These are phyloP conservation scores for Cancer borealis DNA, from an alignment of 2,888 invertebrate genomes.

Conservation along the genomic window DNA sequence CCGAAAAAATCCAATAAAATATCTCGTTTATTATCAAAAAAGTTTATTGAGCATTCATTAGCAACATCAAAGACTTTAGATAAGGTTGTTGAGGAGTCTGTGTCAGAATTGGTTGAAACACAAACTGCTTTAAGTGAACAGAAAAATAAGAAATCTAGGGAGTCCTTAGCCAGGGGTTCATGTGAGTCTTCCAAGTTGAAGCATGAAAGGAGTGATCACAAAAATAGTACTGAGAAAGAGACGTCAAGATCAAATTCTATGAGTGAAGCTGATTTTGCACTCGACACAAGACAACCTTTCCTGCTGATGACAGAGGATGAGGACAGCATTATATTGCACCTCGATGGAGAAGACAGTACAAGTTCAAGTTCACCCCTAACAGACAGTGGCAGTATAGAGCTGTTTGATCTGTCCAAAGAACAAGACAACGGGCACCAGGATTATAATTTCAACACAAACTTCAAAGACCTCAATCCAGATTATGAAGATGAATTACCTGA, in stretches of 20 bases:
- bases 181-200: neutral
- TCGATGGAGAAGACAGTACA: slow-evolving; percentile 61
- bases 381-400: slow-evolving; percentile 46
- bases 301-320: slow-evolving; percentile 61
- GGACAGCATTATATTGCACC: slow-evolving; percentile 57
- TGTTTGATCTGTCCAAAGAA: slow-evolving; percentile 31
- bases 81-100: slow-evolving; percentile 52
- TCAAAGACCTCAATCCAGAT: neutral
- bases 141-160: neutral
- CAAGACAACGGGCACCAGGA: neutral
- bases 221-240: neutral
- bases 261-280: neutral
- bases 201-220: neutral
- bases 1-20: neutral
- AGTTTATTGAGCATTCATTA: neutral
- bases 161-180: neutral
- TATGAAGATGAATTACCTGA: neutral
- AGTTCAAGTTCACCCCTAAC: slow-evolving; percentile 14
- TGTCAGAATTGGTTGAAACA: neutral
- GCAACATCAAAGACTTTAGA: neutral
- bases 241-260: neutral
- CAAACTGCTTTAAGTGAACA: neutral
- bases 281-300: neutral
- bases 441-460: neutral
- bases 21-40: neutral